Evolutionary conservation across 2,888 invertebrate species (phyloP), one percentile per base, ranked within the genome.

Genomic region (Elegia similella): DNA sequence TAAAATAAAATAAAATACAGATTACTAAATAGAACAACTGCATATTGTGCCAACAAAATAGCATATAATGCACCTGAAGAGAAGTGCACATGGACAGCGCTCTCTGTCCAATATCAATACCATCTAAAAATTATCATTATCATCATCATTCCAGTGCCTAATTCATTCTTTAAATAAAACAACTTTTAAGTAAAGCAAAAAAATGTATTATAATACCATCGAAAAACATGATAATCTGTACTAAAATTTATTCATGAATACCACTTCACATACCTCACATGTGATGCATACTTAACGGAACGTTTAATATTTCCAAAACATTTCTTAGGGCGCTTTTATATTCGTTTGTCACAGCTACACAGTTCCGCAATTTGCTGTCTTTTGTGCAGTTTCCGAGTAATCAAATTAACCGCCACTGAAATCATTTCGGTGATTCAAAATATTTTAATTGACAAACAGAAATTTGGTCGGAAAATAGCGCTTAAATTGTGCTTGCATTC

Each of bases 401-500:
- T 82, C 76, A 82, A 88, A 85, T 86, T 83, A 86, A 81, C 80
- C 72, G 79, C 80, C 70, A 78, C 81, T 75, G 84, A 83, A 88
- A 88, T 88, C 76, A 88, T 88, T 88, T 86, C 83, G 70, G 70
- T 83, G 84, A 84, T 88, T 86, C 82, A 80, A 88, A 88, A 86
- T 88, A 88, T 88, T 89, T 88, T 88, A 88, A 90, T 87, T 88
- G 89, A 86, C 88, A 88, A 88, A 88, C 88, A 88, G 87, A 86
- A 84, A 87, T 84, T 76, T 70, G 71, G 78, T 68, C 69, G 72
- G 82, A 84, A 87, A 87, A 87, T 84, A 78, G 82, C 81, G 81
- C 75, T 85, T 84, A 85, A 85, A 88, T 86, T 84, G 80, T 83
- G 85, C 85, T 84, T 82, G 84, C 83, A 80, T 85, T 85, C 81